These are phyloP conservation scores for Oryzias melastigma DNA, from an alignment of 2,113 vertebrate genomes.

Conservation along the genomic window DNA sequence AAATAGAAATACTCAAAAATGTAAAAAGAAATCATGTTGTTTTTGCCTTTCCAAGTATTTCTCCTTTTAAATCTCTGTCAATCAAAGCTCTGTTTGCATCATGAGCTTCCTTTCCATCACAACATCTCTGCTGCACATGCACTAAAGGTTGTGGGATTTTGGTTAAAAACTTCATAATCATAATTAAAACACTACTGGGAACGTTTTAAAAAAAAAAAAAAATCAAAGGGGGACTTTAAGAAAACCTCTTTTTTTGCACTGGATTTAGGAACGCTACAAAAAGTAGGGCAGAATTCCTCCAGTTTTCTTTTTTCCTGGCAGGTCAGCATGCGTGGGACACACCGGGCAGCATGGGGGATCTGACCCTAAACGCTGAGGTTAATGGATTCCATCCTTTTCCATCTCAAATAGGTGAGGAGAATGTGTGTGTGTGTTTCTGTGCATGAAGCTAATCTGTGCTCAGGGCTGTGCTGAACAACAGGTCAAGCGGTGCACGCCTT, in stretches of 20 bases:
- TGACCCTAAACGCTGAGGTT: slow-evolving; percentile 50
- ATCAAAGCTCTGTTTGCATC: too few relatives aligned
- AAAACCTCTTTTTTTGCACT: slow-evolving; percentile 23
- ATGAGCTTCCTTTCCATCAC: too few relatives aligned
- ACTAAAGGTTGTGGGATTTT: too few relatives aligned
- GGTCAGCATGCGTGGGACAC: slow-evolving; percentile 50
- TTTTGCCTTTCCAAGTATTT: too few relatives aligned
- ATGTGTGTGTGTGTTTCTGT: slow-evolving; percentile 22
- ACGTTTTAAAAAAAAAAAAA: not conserved
- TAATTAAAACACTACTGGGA: too few relatives aligned
- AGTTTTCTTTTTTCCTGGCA: slow-evolving; percentile 51
- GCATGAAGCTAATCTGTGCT: slow-evolving; percentile 46
- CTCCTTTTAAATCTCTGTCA: too few relatives aligned
- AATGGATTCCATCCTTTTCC: slow-evolving; percentile 61
- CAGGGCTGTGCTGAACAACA: slow-evolving; percentile 24
- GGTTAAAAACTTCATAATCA: too few relatives aligned
- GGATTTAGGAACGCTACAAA: slow-evolving; percentile 24
- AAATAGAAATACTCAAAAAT: too few relatives aligned
- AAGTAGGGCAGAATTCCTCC: slow-evolving; percentile 51
- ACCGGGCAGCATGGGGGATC: slow-evolving; percentile 49
- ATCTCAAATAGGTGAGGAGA: slow-evolving; percentile 35
- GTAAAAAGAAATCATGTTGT: too few relatives aligned
- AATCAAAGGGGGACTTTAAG: slow-evolving; percentile 19
- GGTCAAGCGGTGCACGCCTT: slow-evolving; percentile 48
- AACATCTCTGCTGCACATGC: too few relatives aligned